phyloP scores from a whole-genome alignment of 2,888 invertebrate genomes.

The Germaria angustata region DNA sequence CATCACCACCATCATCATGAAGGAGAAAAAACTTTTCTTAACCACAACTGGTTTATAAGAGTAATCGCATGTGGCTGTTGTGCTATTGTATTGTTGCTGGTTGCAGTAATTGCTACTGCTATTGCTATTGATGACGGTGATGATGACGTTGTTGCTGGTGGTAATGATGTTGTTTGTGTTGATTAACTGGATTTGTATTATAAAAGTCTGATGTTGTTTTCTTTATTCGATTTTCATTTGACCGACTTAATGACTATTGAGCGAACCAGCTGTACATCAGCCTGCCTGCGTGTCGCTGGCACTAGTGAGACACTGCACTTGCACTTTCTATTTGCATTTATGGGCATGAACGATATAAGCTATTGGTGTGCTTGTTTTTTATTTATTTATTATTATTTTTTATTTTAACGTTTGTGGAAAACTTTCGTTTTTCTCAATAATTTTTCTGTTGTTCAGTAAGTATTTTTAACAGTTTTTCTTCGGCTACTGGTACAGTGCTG shows the following conservation, averaged over 20 bases:
- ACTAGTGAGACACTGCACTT: slow-evolving; percentile 74
- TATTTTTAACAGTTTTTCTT: slow-evolving; percentile 42
- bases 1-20: neutral
- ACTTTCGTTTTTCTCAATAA: slow-evolving; percentile 77
- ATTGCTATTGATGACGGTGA: slow-evolving; percentile 63
- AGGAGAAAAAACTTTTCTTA: neutral
- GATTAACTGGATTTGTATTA: slow-evolving; percentile 61
- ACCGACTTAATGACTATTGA: slow-evolving; percentile 60
- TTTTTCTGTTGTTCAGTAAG: slow-evolving; percentile 1
- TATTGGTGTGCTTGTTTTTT: slow-evolving; percentile 9
- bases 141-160: slow-evolving; percentile 29
- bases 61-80: slow-evolving; percentile 36
- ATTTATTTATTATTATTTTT: slow-evolving; percentile 16
- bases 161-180: slow-evolving; percentile 33
- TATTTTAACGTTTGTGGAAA: slow-evolving; percentile 72
- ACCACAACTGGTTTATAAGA: slow-evolving; percentile 60
- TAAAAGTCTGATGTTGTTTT: slow-evolving; percentile 41
- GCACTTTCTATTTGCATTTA: slow-evolving; percentile 79
- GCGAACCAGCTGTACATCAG: neutral
- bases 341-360: slow-evolving; percentile 68
- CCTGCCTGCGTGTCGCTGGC: slow-evolving; percentile 6
- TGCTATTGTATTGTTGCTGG: slow-evolving; percentile 62
- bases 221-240: slow-evolving; percentile 48
- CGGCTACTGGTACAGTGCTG: slow-evolving; percentile 46
- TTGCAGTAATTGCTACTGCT: slow-evolving; percentile 11